phyloP scores from a whole-genome alignment of 2,888 invertebrate genomes.

The Anthrax anthrax region DNA sequence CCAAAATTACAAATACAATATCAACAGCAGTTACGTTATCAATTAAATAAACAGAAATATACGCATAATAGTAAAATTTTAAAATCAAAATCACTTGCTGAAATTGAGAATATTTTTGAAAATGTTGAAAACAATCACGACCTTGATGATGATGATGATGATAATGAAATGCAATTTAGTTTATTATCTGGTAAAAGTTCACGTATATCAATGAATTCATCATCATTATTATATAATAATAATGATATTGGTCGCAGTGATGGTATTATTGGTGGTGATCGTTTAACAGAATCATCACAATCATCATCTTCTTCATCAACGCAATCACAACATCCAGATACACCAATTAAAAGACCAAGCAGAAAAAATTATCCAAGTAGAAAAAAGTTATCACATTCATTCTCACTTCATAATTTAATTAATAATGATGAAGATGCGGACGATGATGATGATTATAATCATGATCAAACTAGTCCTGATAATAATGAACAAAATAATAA shows the following conservation, averaged over 20 bases:
- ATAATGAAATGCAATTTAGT: slow-evolving; percentile 23
- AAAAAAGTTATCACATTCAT: slow-evolving; percentile 31
- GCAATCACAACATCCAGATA: slow-evolving; percentile 17
- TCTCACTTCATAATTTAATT: slow-evolving; percentile 19
- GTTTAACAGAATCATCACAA: background rate
- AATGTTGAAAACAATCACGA: slow-evolving; percentile 8
- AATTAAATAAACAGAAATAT: too few relatives aligned
- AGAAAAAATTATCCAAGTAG: slow-evolving; percentile 30
- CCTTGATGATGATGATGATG: slow-evolving; percentile 9
- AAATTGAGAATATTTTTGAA: background rate
- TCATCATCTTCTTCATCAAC: background rate
- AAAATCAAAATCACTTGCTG: background rate
- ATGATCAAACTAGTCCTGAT: background rate
- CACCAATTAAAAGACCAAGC: slow-evolving; percentile 25
- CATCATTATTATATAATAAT: background rate
- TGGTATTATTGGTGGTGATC: too few relatives aligned
- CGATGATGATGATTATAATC: background rate
- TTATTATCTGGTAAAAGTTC: slow-evolving; percentile 18
- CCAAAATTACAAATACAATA: background rate
- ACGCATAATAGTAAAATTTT: too few relatives aligned
- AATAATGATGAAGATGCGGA: background rate
- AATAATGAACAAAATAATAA: too few relatives aligned
- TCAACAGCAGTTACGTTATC: too few relatives aligned
- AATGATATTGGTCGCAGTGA: too few relatives aligned
- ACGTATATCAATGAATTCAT: too few relatives aligned